These are phyloP conservation scores for Microcebus murinus DNA, from an alignment of 2,113 vertebrate genomes.

Conservation along the genomic window DNA sequence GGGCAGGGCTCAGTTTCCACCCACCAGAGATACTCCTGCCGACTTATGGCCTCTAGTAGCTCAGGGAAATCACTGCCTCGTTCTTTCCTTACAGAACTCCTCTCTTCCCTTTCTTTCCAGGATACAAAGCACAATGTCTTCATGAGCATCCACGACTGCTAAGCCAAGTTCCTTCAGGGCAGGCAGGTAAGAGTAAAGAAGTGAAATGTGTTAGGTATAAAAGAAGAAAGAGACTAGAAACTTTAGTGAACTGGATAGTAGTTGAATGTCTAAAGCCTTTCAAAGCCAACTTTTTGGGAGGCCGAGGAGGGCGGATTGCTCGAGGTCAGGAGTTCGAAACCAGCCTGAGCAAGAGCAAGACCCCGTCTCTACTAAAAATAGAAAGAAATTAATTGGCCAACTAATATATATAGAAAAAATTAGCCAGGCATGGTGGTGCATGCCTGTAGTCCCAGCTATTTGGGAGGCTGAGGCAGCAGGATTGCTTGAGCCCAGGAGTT, in stretches of 20 bases:
- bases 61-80: background rate
- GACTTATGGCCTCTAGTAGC: background rate
- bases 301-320: no score
- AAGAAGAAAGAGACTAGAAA: background rate
- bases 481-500: no score
- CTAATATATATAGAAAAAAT: no score
- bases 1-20: background rate
- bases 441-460: no score
- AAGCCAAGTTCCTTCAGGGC: background rate
- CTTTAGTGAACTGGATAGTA: background rate
- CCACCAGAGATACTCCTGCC: background rate
- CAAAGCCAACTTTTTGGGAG: background rate
- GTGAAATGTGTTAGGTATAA: background rate
- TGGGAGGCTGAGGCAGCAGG: no score
- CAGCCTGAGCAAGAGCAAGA: no score
- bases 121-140: background rate
- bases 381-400: no score
- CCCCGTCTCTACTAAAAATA: no score
- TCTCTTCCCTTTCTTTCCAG: background rate
- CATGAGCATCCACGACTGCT: background rate
- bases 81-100: accelerated
- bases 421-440: no score
- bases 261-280: background rate
- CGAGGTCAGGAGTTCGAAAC: no score
- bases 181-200: background rate